Evolutionary conservation across 2,888 invertebrate genomes (phyloP).

Genomic region (Clivina fossor): DNA sequence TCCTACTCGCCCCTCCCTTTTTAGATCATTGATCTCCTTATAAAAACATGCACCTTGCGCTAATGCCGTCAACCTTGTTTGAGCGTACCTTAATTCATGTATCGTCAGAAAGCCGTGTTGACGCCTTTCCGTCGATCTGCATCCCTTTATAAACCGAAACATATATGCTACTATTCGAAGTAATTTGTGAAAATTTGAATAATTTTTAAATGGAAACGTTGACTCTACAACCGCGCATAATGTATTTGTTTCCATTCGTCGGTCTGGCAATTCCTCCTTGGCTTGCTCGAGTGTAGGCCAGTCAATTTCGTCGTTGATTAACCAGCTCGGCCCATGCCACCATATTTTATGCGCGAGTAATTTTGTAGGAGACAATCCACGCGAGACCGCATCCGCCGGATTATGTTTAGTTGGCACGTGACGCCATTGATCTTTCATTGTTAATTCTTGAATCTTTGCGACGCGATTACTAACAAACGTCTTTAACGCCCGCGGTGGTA

Average conservation of each 20-base stretch:
- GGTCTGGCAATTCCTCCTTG: too few relatives aligned
- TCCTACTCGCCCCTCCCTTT: not conserved
- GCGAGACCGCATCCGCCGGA: constrained; percentile 38
- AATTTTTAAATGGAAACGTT: not conserved
- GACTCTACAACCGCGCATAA: not conserved
- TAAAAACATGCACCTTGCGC: not conserved
- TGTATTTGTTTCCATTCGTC: not conserved
- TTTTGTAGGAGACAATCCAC: too few relatives aligned
- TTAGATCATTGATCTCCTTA: constrained; percentile 1
- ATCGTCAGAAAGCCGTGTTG: not conserved
- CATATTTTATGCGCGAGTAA: too few relatives aligned
- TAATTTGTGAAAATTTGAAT: constrained; percentile 1
- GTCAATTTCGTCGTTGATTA: too few relatives aligned
- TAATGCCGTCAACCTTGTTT: not conserved
- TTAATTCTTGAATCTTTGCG: constrained; percentile 35
- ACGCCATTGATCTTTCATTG: constrained; percentile 28
- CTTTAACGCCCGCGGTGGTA: constrained; percentile 33
- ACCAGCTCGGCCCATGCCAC: too few relatives aligned
- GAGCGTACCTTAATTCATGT: constrained; percentile 9
- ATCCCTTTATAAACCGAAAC: not conserved
- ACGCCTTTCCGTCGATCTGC: not conserved
- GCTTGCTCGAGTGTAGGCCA: too few relatives aligned
- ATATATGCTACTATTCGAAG: not conserved
- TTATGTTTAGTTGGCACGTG: constrained; percentile 38
- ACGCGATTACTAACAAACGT: constrained; percentile 37